Evolutionary conservation across 2,888 invertebrate species (phyloP), one percentile per base, ranked within the genome.

Genomic region (Amphipyra tragopoginis): DNA sequence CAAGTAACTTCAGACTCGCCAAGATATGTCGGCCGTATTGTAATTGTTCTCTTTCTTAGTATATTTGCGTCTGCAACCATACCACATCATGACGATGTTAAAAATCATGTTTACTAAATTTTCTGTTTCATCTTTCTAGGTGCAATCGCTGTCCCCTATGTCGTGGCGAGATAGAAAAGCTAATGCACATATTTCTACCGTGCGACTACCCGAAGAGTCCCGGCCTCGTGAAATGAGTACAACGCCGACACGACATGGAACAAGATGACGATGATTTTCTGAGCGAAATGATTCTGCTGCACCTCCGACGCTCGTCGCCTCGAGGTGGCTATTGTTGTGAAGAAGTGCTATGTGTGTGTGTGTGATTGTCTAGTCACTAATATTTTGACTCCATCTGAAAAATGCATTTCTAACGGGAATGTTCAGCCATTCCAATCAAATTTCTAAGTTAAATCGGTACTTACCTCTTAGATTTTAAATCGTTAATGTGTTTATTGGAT

Each of bases 131-230:
- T 55, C 71, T 71, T 87, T 92, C 69, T 93, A 96, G 96, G 82
- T 97, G 97, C 86, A 96, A 96, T 64, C 95, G 96, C 62, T 98
- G 97, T 86, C 97, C 97, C 0, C 91, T 98, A 34, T 98, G 98
- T 86, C 95, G 97, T 15, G 95, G 96, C 5, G 96, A 96, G 82
- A 97, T 97, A 68, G 95, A 96, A 51, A 96, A 96, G 75, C 95
- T 96, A 33, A 96, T 97, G 90, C 96, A 96, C 83, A 96, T 97
- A 72, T 97, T 96, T 88, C 93, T 97, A 34, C 97, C 97, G 8
- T 95, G 96, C 60, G 96, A 96, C 77, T 95, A 89, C 82, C 89
- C 93, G 71, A 90, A 83, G 60, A 84, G 77, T 53, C 84, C 85
- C 13, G 91, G 89, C 1, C 80, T 93, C 9, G 87, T 93, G 58